Evolutionary conservation across 2,113 vertebrate genomes (phyloP).

Genomic region (Oriolus oriolus): DNA sequence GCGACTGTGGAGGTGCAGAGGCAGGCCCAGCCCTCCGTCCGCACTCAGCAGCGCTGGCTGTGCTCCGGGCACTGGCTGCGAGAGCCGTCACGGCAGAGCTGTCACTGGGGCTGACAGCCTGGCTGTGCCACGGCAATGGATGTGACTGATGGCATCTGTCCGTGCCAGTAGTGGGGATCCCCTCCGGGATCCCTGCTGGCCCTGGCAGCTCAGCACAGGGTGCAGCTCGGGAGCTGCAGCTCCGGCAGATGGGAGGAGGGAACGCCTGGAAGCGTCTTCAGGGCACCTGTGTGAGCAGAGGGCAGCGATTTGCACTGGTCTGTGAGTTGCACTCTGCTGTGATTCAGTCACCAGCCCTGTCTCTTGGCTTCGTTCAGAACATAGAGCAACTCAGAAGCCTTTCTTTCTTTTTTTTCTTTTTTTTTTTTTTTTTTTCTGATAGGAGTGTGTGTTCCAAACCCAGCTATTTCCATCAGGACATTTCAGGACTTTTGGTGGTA

Average conservation of each 20-base stretch:
- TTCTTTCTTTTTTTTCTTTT: too few relatives aligned
- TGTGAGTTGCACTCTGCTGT: not conserved
- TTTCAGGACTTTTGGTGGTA: not conserved
- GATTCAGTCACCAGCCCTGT: not conserved
- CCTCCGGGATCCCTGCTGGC: not conserved
- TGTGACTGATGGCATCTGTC: conserved; percentile 29
- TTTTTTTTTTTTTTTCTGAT: not conserved
- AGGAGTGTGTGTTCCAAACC: not conserved
- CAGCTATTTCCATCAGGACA: not conserved
- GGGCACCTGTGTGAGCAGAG: accelerated
- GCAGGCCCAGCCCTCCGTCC: not conserved
- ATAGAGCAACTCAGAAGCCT: not conserved
- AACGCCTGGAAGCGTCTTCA: accelerated
- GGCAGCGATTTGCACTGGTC: not conserved
- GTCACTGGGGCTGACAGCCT: not conserved
- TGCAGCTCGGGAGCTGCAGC: not conserved
- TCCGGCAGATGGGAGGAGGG: accelerated
- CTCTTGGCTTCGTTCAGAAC: not conserved
- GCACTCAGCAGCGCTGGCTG: not conserved
- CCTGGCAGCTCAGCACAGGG: not conserved
- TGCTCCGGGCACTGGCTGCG: not conserved
- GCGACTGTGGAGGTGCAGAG: not conserved
- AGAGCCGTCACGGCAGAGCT: not conserved
- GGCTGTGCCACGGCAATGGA: not conserved
- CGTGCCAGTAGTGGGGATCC: not conserved